Base-by-base conservation (phyloP, 2,113 vertebrate species). In the Melospiza georgiana region DNA sequence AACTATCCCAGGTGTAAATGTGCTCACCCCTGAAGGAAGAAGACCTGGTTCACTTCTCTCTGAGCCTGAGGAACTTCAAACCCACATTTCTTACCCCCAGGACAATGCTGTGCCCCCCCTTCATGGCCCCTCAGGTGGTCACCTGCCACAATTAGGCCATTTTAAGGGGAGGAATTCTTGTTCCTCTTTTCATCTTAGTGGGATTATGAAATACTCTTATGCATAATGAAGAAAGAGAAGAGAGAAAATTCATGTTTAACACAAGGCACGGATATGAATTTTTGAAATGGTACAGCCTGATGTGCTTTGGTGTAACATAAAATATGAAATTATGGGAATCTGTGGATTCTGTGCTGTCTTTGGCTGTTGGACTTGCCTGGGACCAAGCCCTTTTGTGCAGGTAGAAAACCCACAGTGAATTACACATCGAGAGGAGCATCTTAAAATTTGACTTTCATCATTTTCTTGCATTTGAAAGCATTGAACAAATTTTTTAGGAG, bases 401-500 rank as follows among this genome's bases (percentile, higher is more conserved):
- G 15, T 85, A 66, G 25, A 52, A 63, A 37, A 25, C 80, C 10
- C 11, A 19, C 18, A 33, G 15, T 68, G 43, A 41, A 11, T 75
- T 72, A 30, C 25, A 69, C 46, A 30, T 9, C 10, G 10, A 48
- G 54, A 54, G 28, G 21, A 92, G 35, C 27, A 41, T 37, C 19
- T 52, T 46, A 73, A 61, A 41, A 52, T 65, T 51, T 33, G 10
- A 35, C 23, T 72, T 68, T 2, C 23, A 2, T 72, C 3, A 30
- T 88, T 61, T 62, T 63, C 10, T 48, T 82, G 6, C 10, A 2
- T 63, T 59, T 74, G 21, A 67, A 69, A 33, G 41, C 87, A 84
- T 55, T 68, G 52, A 94, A 18, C 37, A 25, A 12, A 49, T 79
- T 89, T 96, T 96, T 96, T 35, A 90, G 76, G 48, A 83, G 37